phyloP scores from a whole-genome alignment of 2,888 invertebrate genomes.

The Lysandra bellargus region DNA sequence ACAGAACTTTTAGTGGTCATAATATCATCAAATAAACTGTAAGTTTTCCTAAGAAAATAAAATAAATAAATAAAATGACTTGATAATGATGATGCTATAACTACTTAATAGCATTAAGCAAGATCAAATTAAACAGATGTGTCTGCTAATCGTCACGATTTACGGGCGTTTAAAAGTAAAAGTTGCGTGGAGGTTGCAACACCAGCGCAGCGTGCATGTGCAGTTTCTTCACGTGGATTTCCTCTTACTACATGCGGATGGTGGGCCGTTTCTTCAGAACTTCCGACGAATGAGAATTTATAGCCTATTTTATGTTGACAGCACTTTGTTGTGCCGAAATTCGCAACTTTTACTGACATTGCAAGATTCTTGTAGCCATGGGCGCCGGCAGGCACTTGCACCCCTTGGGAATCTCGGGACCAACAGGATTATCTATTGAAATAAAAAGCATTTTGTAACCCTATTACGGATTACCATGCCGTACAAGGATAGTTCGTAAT shows the following conservation, averaged over 20 bases:
- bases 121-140: background rate
- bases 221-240: constrained; percentile 15
- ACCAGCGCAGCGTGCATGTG: background rate
- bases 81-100: background rate
- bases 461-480: no score
- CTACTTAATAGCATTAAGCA: background rate
- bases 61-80: no score
- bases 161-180: constrained; percentile 22
- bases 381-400: no score
- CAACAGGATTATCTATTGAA: no score
- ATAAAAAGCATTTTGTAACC: no score
- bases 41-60: no score
- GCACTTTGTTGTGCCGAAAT: background rate
- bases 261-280: background rate
- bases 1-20: background rate
- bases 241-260: background rate
- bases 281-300: background rate
- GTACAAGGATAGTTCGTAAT: no score
- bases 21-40: no score
- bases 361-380: no score
- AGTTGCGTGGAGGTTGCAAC: constrained; percentile 2
- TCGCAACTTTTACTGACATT: no score
- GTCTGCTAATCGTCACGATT: background rate
- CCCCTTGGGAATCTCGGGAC: no score
- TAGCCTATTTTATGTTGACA: background rate